phyloP scores from a whole-genome alignment of 2,113 vertebrate genomes.

The Suncus etruscus region DNA sequence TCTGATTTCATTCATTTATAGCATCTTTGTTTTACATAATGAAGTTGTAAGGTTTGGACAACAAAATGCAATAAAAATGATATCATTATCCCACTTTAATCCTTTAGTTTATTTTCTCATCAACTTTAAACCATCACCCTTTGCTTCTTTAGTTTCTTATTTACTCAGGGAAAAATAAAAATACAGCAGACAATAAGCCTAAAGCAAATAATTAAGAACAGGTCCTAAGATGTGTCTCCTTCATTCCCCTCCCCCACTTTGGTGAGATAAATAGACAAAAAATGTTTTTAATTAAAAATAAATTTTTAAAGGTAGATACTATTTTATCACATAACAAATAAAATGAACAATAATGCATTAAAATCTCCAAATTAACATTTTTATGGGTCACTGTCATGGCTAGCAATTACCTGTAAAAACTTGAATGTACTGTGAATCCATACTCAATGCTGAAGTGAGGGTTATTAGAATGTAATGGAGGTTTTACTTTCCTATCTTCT shows the following conservation, averaged over 20 bases:
- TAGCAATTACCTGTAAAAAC: background rate
- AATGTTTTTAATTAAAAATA: background rate
- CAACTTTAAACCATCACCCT: background rate
- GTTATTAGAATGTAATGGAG: background rate
- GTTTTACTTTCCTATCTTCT: background rate
- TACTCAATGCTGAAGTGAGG: background rate
- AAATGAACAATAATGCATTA: background rate
- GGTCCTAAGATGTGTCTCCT: background rate
- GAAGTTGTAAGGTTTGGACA: background rate
- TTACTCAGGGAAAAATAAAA: slow-evolving; percentile 12
- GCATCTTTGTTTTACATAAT: slow-evolving; percentile 32
- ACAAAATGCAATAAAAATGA: background rate
- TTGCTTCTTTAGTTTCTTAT: background rate
- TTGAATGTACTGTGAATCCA: background rate
- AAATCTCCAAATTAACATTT: background rate
- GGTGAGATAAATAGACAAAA: background rate
- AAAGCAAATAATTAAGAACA: background rate
- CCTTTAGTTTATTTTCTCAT: slow-evolving; percentile 6
- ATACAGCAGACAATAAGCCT: background rate
- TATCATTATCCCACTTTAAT: background rate
- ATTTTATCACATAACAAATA: background rate
- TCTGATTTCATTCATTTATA: slow-evolving; percentile 38
- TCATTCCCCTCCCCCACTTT: no score
- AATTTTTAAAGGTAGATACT: slow-evolving; percentile 33
- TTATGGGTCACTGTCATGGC: background rate